Evolutionary conservation across 30 jellyfish, hydroid and myxozoan genomes (phyloP), one percentile per base, ranked within the genome.

Genomic region (Chironex yamaguchii): DNA sequence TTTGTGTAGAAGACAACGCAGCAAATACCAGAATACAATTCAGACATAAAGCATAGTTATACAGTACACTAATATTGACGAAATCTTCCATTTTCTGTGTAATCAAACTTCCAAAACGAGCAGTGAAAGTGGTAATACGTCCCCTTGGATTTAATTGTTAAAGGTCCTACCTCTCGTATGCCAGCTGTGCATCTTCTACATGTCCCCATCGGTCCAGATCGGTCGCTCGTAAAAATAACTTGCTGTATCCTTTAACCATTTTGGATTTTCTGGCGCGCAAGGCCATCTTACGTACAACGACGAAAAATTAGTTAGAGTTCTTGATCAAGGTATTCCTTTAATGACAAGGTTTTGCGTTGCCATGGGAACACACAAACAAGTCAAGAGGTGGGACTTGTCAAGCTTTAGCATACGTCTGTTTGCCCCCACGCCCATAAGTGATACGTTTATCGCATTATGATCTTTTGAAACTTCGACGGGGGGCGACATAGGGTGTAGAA

Each of bases 141-240:
- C n/a, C n/a, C n/a, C n/a, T n/a, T n/a, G n/a, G n/a, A n/a, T n/a
- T n/a, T n/a, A 42, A n/a, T 42, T 42, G n/a, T 42, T 9, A 42
- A 42, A n/a, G 11, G 62, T 42, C 62, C n/a, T 42, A 78, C 91
- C 67, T 49, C 32, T 81, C 85, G 29, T 81, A 81, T 50, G 49
- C 78, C 2, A 25, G 24, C 1, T 66, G 36, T 52, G 91, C 91
- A 2, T 65, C 84, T 14, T 20, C n/a, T 11, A n/a, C 13, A 22
- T 50, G 77, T 20, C 51, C 54, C 84, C 85, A 64, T 3, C 91
- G 91, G 23, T 81, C 91, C 1, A 42, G 33, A 32, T 81, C 91
- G 0, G 70, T 14, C 12, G 84, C 91, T 81, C 49, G 62, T 6
- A 81, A 14, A 27, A 21, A 81, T 6, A 50, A 4, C 13, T 36